phyloP scores from a whole-genome alignment of 92 coral and sea anemone species.

The Phenganax stokvisi region DNA sequence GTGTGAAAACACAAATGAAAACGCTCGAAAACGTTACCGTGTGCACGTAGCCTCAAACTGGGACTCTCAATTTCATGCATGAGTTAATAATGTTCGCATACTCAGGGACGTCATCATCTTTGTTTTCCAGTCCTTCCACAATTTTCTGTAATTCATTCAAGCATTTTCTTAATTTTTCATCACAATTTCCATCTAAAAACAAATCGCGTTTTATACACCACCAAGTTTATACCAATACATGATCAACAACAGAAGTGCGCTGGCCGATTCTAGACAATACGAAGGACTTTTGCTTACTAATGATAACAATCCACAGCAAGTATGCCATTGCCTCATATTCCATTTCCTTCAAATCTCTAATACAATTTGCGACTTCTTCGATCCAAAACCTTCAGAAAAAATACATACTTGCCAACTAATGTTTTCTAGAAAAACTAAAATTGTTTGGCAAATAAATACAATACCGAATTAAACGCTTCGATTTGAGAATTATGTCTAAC shows the following conservation, averaged over 20 bases:
- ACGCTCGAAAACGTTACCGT: too few relatives aligned
- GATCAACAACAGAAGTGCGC: neutral
- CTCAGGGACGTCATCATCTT: neutral
- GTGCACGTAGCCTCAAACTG: too few relatives aligned
- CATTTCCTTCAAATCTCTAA: neutral
- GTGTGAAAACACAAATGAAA: too few relatives aligned
- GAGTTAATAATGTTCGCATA: neutral
- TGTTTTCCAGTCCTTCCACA: conserved; percentile 5
- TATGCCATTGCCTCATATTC: conserved; percentile 9
- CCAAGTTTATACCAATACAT: neutral
- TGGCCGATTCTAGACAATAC: neutral
- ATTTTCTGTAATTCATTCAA: conserved; percentile 23
- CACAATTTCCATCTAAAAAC: conserved; percentile 28
- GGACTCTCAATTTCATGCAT: too few relatives aligned
- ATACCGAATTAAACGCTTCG: conserved; percentile 5
- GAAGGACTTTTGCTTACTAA: neutral
- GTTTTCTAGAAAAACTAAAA: neutral
- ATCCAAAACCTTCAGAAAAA: neutral
- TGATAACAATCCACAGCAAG: conserved; percentile 4
- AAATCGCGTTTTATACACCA: neutral
- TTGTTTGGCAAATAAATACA: too few relatives aligned
- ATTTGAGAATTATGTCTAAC: conserved; percentile 9
- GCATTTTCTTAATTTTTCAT: conserved; percentile 4
- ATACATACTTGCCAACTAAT: neutral
- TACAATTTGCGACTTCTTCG: neutral